These are phyloP conservation scores for Semicossyphus pulcher DNA, from an alignment of 2,113 vertebrate species.

Conservation along the genomic window DNA sequence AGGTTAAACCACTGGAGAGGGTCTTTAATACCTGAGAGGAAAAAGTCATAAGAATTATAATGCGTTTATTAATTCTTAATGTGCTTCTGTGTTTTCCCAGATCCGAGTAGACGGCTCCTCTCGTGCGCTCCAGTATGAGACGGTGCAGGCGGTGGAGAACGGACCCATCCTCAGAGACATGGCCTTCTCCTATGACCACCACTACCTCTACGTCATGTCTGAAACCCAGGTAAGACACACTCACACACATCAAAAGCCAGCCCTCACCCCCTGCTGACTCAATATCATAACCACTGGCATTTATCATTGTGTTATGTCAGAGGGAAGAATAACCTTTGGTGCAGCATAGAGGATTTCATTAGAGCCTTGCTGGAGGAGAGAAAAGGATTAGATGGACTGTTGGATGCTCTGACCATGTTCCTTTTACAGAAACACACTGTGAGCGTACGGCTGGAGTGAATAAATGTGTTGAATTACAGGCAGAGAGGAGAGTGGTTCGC, in stretches of 20 bases:
- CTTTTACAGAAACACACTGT: slow-evolving; percentile 53
- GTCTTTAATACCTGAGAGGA: neutral
- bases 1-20: too few species aligned
- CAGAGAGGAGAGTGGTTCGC: slow-evolving; percentile 42
- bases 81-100: slow-evolving; percentile 72
- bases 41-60: neutral
- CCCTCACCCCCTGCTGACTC: slow-evolving; percentile 20
- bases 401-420: slow-evolving; percentile 38
- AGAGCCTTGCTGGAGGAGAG: slow-evolving; percentile 31
- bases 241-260: slow-evolving; percentile 7
- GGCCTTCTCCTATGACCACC: slow-evolving; percentile 93
- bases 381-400: slow-evolving; percentile 43
- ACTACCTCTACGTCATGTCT: slow-evolving; percentile 97
- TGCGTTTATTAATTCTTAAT: neutral
- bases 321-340: slow-evolving; percentile 41
- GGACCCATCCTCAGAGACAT: slow-evolving; percentile 94
- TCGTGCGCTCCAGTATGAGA: slow-evolving; percentile 92
- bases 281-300: slow-evolving; percentile 38
- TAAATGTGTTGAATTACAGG: slow-evolving; percentile 63
- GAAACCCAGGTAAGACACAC: slow-evolving; percentile 91
- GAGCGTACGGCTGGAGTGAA: slow-evolving; percentile 47
- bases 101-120: slow-evolving; percentile 93
- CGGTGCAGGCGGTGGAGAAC: slow-evolving; percentile 90
- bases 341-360: slow-evolving; percentile 50
- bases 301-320: slow-evolving; percentile 55